Percentiles rank a stretch among this genome's conserved stretches.
These are phyloP conservation scores for Eudemis profundana DNA, from an alignment of 2,888 invertebrate species.

Conservation along the genomic window DNA sequence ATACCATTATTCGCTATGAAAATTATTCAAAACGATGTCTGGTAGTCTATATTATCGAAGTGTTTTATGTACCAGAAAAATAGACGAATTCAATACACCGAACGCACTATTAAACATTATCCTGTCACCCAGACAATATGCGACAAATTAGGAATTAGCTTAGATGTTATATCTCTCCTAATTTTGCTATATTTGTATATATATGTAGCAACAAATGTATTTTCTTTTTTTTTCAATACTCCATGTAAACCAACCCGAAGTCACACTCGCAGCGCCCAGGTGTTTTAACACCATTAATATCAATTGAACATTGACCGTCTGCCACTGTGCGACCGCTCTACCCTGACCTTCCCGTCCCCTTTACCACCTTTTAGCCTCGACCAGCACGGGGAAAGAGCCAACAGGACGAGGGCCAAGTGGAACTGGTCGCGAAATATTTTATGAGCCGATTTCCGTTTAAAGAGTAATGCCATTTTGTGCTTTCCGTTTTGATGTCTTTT, in stretches of 20 bases:
- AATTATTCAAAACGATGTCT: too few relatives aligned
- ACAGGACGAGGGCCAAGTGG: slow-evolving; percentile 54
- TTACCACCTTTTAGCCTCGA: neutral
- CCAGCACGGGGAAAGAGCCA: neutral
- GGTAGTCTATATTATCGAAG: too few relatives aligned
- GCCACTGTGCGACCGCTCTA: slow-evolving; percentile 60
- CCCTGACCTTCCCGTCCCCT: slow-evolving; percentile 57
- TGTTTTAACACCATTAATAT: slow-evolving; percentile 80
- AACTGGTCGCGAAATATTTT: slow-evolving; percentile 73
- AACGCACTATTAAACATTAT: too few relatives aligned
- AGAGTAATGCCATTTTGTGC: slow-evolving; percentile 75
- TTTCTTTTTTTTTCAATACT: too few relatives aligned
- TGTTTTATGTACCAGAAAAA: too few relatives aligned
- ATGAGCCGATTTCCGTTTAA: slow-evolving; percentile 71
- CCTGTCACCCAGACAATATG: too few relatives aligned
- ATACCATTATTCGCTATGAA: too few relatives aligned
- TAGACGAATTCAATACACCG: too few relatives aligned
- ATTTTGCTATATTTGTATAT: too few relatives aligned
- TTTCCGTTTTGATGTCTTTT: slow-evolving; percentile 43
- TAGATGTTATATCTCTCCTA: too few relatives aligned
- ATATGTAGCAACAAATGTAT: too few relatives aligned
- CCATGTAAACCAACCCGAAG: slow-evolving; percentile 65
- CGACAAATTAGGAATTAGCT: too few relatives aligned
- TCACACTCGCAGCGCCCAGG: slow-evolving; percentile 73
- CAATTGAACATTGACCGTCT: slow-evolving; percentile 80